Conservation (phyloP, 2,888 invertebrate species). For the Archaeoteleia sp. region DNA sequence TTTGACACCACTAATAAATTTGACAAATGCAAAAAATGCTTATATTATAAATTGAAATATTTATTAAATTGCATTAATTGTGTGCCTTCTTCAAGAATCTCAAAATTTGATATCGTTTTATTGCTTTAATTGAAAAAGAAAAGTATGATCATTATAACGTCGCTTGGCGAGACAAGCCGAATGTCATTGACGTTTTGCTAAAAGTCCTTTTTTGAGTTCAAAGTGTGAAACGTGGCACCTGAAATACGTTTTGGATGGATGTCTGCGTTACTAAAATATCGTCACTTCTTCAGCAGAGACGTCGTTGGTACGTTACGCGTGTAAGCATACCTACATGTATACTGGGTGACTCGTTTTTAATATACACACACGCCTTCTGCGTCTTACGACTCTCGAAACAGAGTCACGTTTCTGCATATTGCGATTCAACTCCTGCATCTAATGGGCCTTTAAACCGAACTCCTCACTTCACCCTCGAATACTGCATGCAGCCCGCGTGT, state of each 20-base stretch:
- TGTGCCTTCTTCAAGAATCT: too few relatives aligned
- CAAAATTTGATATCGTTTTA: too few relatives aligned
- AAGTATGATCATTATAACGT: background rate
- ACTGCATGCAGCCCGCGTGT: slow-evolving; percentile 29
- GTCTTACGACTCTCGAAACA: slow-evolving; percentile 60
- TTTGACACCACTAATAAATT: too few relatives aligned
- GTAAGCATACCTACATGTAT: slow-evolving; percentile 25
- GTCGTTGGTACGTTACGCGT: slow-evolving; percentile 24
- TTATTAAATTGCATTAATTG: too few relatives aligned
- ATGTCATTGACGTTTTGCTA: slow-evolving; percentile 4
- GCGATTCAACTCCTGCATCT: slow-evolving; percentile 56
- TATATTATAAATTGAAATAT: too few relatives aligned
- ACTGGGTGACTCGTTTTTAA: slow-evolving; percentile 61
- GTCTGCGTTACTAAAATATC: slow-evolving; percentile 40
- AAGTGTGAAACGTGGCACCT: slow-evolving; percentile 22
- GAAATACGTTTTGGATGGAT: slow-evolving; percentile 10
- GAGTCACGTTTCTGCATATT: slow-evolving; percentile 64
- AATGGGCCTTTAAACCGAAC: slow-evolving; percentile 64
- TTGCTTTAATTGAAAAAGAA: background rate
- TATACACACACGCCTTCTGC: slow-evolving; percentile 63
- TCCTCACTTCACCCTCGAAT: slow-evolving; percentile 42
- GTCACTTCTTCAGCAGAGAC: slow-evolving; percentile 17
- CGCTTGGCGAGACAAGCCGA: slow-evolving; percentile 1
- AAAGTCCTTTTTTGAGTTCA: slow-evolving; percentile 6
- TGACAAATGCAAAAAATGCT: too few relatives aligned